phyloP scores from a whole-genome alignment of 2,888 invertebrate genomes.

The Nomada hirtipes region DNA sequence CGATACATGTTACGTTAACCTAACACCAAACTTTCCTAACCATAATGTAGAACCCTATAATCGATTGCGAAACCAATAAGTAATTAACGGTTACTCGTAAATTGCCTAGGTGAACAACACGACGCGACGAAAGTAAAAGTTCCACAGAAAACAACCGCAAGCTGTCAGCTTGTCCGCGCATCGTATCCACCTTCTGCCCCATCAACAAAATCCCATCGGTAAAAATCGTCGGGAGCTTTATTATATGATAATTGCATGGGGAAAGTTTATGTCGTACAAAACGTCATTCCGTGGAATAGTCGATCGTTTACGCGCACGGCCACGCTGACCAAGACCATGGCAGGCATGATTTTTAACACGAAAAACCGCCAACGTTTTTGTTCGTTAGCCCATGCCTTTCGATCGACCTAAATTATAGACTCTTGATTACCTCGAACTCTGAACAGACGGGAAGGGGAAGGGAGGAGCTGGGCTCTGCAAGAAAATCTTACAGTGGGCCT shows the following conservation, averaged over 20 bases:
- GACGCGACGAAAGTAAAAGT: not conserved
- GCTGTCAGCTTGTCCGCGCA: not conserved
- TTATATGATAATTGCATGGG: constrained; percentile 79
- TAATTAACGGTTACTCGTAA: no score
- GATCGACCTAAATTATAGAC: constrained; percentile 84
- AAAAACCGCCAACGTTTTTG: constrained; percentile 83
- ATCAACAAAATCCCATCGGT: constrained; percentile 37
- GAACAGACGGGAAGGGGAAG: constrained; percentile 52
- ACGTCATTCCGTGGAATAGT: constrained; percentile 82
- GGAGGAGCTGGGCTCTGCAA: constrained; percentile 45
- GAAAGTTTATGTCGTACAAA: constrained; percentile 82
- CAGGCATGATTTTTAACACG: constrained; percentile 82
- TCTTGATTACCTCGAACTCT: constrained; percentile 81
- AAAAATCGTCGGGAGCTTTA: constrained; percentile 80
- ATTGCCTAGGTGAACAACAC: no score
- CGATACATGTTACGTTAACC: no score
- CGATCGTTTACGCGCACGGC: constrained; percentile 73
- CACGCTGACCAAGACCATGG: constrained; percentile 21
- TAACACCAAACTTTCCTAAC: no score
- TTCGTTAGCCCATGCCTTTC: constrained; percentile 83
- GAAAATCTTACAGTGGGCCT: constrained; percentile 50
- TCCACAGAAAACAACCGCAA: not conserved
- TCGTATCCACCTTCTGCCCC: not conserved
- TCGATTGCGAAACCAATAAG: no score
- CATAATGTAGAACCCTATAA: no score